Evolutionary conservation across 2,888 invertebrate genomes (phyloP), one percentile per base, ranked within the genome.

Genomic region (Atherix ibis): DNA sequence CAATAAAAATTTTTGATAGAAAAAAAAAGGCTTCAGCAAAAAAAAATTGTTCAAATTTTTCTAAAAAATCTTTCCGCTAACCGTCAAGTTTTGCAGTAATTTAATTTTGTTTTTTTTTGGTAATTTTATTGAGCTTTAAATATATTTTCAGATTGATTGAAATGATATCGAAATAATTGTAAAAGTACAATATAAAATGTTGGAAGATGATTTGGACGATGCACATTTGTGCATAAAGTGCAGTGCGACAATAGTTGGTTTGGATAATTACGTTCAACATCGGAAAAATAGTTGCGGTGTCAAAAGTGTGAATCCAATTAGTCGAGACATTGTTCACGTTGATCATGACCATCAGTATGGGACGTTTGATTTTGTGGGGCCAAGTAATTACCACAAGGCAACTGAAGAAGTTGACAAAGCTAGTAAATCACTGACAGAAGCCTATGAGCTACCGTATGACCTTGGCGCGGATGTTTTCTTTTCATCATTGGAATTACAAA

Each of bases 151-250:
- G 31, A 17, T 4, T 10, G 9, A 8, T 18, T n/a, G 10, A n/a
- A n/a, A n/a, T n/a, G n/a, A n/a, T n/a, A n/a, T n/a, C n/a, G n/a
- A n/a, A n/a, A n/a, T n/a, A n/a, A n/a, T n/a, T n/a, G n/a, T n/a
- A n/a, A n/a, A n/a, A n/a, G n/a, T n/a, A n/a, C 13, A 4, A 4
- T 18, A 6, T 9, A 39, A 36, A 36, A 51, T 48, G 46, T 45
- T 50, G 29, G 47, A 67, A 37, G 74, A 76, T 40, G 78, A 76
- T 36, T 78, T 85, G 31, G 81, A 84, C 35, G 87, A 91, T 58
- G 76, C 71, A 4, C 91, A 92, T 52, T 71, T 84, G 41, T 92
- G 91, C 60, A 75, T 89, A 48, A 83, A 81, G 52, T 92, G 91
- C 62, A 80, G 81, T 46, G 54, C 68, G 13, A 87, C 88, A 3